Base-by-base conservation (phyloP, 1,140 invertebrate species). In the Notospermus geniculatus region DNA sequence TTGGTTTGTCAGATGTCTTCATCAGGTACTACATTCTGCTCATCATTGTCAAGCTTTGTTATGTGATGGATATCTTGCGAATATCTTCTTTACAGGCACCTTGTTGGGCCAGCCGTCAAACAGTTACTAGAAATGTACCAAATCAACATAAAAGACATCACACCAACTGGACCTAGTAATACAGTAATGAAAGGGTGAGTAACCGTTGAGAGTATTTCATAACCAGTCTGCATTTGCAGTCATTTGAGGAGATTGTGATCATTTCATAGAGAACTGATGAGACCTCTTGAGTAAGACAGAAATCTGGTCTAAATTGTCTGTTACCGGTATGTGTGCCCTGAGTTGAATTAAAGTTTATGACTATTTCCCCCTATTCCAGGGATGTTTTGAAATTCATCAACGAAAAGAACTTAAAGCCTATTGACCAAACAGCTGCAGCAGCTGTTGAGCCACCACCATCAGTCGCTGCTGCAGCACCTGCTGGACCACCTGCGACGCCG, bases 321-420 rank as follows among this genome's bases (percentile, higher is more conserved):
- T 15, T 36, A 4, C 32, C 15, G 32, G 32, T 7, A 36, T n/a
- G n/a, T n/a, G n/a, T n/a, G n/a, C n/a, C n/a, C n/a, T n/a, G 15
- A 36, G 32, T 7, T 36, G 4, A 36, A 15, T 36, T 4, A 36
- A 36, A 36, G 32, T 36, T 54, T 59, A 27, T 41, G 25, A 30
- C 41, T 29, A 22, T 15, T 28, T 25, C 57, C 57, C 5, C 54
- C 19, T 50, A 17, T 65, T 70, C 19, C 66, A 78, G 76, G 54
- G 88, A 89, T 74, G 84, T 89, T 28, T 71, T 89, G 17, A 74
- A 81, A 7, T 82, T 85, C 65, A 85, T 89, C 63, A 71, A 83
- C 46, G 56, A 77, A 19, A 85, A 88, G 36, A 84, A 84, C 56
- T 39, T 88, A 4, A 71, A 82, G 60, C 84, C 83, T 71, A 72